These are phyloP conservation scores for Lipophrys pholis DNA, from an alignment of 2,113 vertebrate species.

Conservation along the genomic window DNA sequence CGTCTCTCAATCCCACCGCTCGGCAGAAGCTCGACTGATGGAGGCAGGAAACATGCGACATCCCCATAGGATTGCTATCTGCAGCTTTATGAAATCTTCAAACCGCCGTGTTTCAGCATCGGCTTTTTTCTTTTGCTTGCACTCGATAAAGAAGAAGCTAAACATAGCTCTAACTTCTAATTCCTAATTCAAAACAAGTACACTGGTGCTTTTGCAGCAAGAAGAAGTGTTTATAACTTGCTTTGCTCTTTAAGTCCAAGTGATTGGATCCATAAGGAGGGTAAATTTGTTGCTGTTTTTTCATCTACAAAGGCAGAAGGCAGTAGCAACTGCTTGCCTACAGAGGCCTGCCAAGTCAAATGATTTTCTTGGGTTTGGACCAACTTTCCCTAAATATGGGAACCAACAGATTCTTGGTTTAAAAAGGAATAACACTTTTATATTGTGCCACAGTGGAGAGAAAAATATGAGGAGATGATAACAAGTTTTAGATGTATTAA, in stretches of 20 bases:
- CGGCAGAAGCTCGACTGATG: conserved; percentile 32
- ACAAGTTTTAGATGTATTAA: conserved; percentile 61
- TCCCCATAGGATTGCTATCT: conserved; percentile 49
- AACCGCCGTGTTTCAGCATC: conserved; percentile 45
- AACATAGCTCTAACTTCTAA: conserved; percentile 54
- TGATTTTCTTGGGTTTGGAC: conserved; percentile 82
- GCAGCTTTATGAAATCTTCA: conserved; percentile 63
- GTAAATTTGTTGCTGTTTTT: conserved; percentile 87
- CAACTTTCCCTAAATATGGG: conserved; percentile 82
- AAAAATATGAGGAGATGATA: conserved; percentile 50
- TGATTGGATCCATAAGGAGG: conserved; percentile 77
- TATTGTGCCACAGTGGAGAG: conserved; percentile 61
- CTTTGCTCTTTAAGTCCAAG: conserved; percentile 57
- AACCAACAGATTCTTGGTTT: conserved; percentile 79
- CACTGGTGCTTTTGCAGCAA: conserved; percentile 36
- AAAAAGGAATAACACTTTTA: conserved; percentile 65
- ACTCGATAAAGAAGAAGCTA: conserved; percentile 50
- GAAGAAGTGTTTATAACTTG: conserved; percentile 65
- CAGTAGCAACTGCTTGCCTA: conserved; percentile 83
- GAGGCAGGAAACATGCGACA: conserved; percentile 41
- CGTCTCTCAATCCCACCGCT: conserved; percentile 44
- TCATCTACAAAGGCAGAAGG: conserved; percentile 83
- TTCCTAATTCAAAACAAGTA: conserved; percentile 74
- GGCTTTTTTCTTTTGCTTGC: conserved; percentile 58
- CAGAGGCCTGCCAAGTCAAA: conserved; percentile 85